phyloP scores from a whole-genome alignment of 2,113 vertebrate species.

The Oceanites oceanicus region DNA sequence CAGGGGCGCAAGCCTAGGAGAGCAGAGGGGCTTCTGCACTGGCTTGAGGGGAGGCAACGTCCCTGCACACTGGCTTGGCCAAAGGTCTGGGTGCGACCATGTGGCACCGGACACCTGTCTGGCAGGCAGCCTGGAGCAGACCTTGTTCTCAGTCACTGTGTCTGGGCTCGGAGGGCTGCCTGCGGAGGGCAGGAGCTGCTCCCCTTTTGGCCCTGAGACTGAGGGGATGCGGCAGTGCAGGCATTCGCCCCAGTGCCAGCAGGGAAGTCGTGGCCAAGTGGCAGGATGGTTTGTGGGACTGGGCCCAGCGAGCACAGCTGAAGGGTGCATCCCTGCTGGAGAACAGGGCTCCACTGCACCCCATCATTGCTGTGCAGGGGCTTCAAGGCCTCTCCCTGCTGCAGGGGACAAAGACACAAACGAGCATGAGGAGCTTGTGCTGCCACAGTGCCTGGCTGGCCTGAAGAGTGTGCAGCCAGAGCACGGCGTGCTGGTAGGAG shows the following conservation, averaged over 20 bases:
- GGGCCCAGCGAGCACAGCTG: background rate
- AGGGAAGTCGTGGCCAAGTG: background rate
- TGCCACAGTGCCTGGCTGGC: background rate
- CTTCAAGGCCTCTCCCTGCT: background rate
- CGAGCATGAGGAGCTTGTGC: background rate
- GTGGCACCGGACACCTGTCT: accelerated
- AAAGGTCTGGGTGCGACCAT: background rate
- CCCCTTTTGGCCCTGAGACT: accelerated
- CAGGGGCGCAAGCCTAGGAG: background rate
- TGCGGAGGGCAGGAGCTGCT: background rate
- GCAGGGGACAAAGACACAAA: background rate
- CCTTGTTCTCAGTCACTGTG: background rate
- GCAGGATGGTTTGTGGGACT: background rate
- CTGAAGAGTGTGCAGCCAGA: background rate
- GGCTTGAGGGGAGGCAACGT: background rate
- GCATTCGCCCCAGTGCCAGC: background rate
- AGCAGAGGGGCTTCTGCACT: background rate
- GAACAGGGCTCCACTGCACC: background rate
- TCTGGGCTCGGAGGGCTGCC: background rate
- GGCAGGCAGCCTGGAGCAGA: background rate
- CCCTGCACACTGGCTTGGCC: accelerated
- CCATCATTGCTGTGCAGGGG: background rate
- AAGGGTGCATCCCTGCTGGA: background rate
- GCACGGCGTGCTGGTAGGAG: background rate
- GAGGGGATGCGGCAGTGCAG: background rate